phyloP scores from a whole-genome alignment of 2,113 vertebrate genomes.

The Dolichotis patagonum region DNA sequence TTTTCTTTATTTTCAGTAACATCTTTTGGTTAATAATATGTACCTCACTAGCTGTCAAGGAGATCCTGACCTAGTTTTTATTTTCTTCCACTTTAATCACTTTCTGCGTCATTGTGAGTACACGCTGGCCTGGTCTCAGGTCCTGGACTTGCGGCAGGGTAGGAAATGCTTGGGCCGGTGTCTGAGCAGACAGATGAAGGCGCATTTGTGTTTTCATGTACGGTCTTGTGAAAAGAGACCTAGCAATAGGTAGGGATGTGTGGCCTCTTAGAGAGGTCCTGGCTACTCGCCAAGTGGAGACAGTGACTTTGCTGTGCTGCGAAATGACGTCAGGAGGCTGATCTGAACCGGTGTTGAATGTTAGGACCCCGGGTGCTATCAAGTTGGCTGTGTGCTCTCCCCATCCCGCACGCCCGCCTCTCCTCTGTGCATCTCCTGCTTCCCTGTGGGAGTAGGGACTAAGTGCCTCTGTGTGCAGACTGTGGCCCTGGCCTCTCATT shows the following conservation, averaged over 20 bases:
- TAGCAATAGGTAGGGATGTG: background rate
- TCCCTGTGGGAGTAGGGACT: background rate
- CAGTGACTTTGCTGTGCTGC: background rate
- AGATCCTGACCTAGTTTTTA: background rate
- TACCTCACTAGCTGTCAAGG: background rate
- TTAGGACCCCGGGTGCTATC: background rate
- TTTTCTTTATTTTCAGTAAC: slow-evolving; percentile 9
- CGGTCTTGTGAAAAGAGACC: slow-evolving; percentile 12
- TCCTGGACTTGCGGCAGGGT: background rate
- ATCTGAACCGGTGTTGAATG: background rate
- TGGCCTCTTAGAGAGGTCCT: background rate
- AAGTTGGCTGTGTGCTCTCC: no score
- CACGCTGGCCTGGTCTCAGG: background rate
- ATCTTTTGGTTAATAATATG: background rate
- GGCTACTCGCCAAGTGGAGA: background rate
- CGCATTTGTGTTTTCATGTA: slow-evolving; percentile 35
- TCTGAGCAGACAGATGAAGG: slow-evolving; percentile 5
- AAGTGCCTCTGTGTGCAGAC: background rate
- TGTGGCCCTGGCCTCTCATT: background rate
- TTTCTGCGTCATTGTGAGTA: background rate
- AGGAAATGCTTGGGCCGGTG: background rate
- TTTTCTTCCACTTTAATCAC: background rate
- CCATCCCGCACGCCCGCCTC: background rate
- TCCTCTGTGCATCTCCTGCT: background rate
- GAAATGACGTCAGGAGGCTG: background rate